Evolutionary conservation across 2,113 vertebrate genomes (phyloP), one percentile per base, ranked within the genome.

Genomic region (Macaca nemestrina): DNA sequence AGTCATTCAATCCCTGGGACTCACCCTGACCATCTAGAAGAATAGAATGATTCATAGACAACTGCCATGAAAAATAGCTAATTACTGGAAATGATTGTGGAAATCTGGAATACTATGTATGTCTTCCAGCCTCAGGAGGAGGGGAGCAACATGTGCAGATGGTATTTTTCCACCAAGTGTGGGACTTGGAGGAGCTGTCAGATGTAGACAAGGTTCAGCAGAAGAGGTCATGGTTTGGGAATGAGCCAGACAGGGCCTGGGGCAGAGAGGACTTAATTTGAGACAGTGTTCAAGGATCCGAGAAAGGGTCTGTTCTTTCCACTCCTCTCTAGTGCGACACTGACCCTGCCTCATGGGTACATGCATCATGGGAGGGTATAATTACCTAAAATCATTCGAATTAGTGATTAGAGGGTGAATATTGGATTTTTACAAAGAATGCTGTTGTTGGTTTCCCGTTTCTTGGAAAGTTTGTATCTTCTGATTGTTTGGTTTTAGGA

Each of bases 21-120:
- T 94, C 64, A n/a, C 52, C 52, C 40, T 87, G 80, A 68, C 70
- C 95, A 67, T 87, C 95, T 84, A 73, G 81, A 92, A 61, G 95
- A 43, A 59, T 38, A 40, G 87, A 93, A 38, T 70, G n/a, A 48
- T 32, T 89, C 8, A 4, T 48, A 92, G 86, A 93, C 75, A 68
- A 43, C 48, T 80, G 92, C 83, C 48, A 50, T 11, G 61, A 70
- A 64, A 83, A 92, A 52, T 11, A 40, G 32, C 52, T 97, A 40
- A 55, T 82, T 84, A 76, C 94, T 87, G 84, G 79, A 89, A 81
- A 57, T 43, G 40, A 70, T 48, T 59, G 18, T 80, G 43, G 64
- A 83, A 73, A 59, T 27, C 64, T 55, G 38, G 32, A 76, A 70
- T 3, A n/a, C 57, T 57, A 14, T 82, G 61, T 70, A 64, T 25